A percentile compares a stretch with the other conserved stretches of the same genome.
These are phyloP conservation scores for Ceriagrion tenellum DNA, from an alignment of 2,888 invertebrate genomes.

Conservation along the genomic window DNA sequence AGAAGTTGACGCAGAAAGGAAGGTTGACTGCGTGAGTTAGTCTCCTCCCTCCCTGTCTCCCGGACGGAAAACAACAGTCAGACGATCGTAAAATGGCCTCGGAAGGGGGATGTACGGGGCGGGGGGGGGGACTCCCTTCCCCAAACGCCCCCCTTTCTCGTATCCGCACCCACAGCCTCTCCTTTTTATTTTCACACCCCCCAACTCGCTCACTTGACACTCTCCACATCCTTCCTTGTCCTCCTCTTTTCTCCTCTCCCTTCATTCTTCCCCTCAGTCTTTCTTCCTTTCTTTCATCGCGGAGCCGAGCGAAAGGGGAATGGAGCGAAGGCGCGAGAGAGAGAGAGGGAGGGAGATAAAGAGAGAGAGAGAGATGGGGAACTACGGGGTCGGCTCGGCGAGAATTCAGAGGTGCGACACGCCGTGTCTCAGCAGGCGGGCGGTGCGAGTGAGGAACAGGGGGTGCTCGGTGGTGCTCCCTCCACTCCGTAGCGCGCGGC, in stretches of 20 bases:
- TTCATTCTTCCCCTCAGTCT: background rate
- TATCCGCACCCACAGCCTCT: background rate
- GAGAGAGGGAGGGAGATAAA: no score
- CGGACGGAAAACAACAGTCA: conserved; percentile 49
- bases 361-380: background rate
- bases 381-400: background rate
- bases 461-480: background rate
- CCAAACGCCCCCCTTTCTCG: background rate
- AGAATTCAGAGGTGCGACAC: background rate
- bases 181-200: background rate
- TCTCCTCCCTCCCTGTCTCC: background rate
- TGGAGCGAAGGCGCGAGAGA: background rate
- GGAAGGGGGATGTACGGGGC: no score
- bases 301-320: background rate
- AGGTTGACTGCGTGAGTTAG: background rate
- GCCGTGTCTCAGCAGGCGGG: no score
- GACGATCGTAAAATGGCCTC: conserved; percentile 64
- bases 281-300: background rate
- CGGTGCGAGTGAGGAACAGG: background rate
- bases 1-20: conserved; percentile 45
- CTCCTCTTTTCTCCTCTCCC: background rate
- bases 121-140: background rate
- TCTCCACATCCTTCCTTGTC: background rate
- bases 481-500: background rate
- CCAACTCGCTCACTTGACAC: background rate